Evolutionary conservation across 2,113 vertebrate genomes (phyloP).

Genomic region (Ailurus styani): DNA sequence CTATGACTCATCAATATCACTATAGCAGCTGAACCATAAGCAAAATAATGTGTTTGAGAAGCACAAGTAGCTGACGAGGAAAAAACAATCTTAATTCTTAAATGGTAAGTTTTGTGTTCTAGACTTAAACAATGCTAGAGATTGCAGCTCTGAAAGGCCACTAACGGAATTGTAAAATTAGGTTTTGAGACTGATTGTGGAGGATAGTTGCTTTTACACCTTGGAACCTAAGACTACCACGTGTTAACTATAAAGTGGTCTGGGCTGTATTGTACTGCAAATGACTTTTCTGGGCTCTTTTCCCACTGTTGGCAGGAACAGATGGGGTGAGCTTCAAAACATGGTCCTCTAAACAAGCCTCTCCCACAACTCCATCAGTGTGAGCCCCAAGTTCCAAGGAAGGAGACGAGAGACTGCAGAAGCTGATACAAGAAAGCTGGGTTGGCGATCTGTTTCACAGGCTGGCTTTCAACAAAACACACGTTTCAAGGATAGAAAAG

Average conservation of each 20-base stretch:
- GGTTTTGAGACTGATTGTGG: constrained; percentile 21
- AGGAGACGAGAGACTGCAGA: not conserved
- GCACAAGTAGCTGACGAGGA: not conserved
- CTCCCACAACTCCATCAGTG: not conserved
- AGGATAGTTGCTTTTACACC: not conserved
- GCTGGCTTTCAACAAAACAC: not conserved
- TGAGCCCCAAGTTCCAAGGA: fast-evolving
- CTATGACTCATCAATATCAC: constrained; percentile 33
- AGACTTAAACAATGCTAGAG: not conserved
- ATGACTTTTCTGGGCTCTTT: fast-evolving
- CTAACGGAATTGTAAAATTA: not conserved
- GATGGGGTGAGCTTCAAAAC: not conserved
- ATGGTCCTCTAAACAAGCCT: not conserved
- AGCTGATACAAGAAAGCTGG: not conserved
- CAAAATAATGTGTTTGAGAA: constrained; percentile 7
- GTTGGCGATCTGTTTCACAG: fast-evolving
- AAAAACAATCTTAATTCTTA: not conserved
- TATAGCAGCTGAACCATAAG: constrained; percentile 41
- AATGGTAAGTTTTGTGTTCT: not conserved
- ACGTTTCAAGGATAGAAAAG: not conserved
- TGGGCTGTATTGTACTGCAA: fast-evolving
- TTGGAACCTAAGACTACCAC: not conserved
- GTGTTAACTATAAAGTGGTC: not conserved
- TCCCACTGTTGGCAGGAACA: not conserved
- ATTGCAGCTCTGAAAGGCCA: not conserved